Evolutionary conservation across 2,797 vertebrate genomes (phyloP).

Genomic region (Lithobates pipiens): DNA sequence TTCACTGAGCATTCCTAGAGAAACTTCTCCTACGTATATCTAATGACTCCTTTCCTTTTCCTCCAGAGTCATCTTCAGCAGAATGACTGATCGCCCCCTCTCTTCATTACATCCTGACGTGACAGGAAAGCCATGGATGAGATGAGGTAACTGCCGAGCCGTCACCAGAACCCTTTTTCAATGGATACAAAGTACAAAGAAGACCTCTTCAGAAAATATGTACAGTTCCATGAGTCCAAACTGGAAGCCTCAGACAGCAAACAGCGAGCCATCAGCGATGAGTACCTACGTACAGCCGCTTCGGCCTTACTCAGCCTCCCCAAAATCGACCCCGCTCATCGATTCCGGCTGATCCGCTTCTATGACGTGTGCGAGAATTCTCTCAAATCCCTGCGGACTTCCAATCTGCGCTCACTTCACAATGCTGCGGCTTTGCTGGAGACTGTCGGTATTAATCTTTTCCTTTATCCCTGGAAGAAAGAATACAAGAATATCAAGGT

Average conservation of each 20-base stretch:
- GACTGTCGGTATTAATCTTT: conserved; percentile 92
- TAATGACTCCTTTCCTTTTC: conserved; percentile 36
- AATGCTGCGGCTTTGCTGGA: conserved; percentile 90
- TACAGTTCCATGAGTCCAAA: conserved; percentile 89
- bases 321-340: conserved; percentile 89
- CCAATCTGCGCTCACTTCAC: conserved; percentile 85
- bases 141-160: conserved; percentile 73
- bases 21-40: neutral
- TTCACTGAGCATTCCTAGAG: neutral
- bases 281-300: conserved; percentile 89
- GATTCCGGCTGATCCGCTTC: conserved; percentile 93
- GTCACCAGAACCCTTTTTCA: conserved; percentile 72
- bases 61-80: conserved; percentile 24
- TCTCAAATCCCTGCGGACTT: conserved; percentile 84
- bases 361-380: conserved; percentile 92
- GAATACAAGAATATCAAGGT: conserved; percentile 98
- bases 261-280: conserved; percentile 82
- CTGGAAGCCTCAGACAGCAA: conserved; percentile 79
- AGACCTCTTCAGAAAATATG: conserved; percentile 95
- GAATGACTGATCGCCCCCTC: conserved; percentile 30
- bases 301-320: conserved; percentile 91
- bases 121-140: conserved; percentile 69
- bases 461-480: conserved; percentile 98
- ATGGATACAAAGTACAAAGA: conserved; percentile 98
- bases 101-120: conserved; percentile 37